phyloP scores from a whole-genome alignment of 2,797 vertebrate species.

The Bradypodion ventrale region DNA sequence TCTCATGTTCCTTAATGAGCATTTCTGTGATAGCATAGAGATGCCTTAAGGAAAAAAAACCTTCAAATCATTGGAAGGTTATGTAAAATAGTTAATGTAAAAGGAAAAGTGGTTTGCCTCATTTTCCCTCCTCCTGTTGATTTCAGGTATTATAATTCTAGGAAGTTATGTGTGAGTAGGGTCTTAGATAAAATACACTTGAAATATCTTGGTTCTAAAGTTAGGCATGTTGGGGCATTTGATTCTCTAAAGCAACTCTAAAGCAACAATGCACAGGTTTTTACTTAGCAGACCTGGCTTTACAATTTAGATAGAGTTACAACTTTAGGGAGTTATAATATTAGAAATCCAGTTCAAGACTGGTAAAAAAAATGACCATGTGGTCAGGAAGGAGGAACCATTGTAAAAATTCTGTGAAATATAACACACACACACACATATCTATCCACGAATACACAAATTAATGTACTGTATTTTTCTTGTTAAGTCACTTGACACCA shows the following conservation, averaged over 20 bases:
- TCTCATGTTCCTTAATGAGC: not conserved
- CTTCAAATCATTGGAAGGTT: not conserved
- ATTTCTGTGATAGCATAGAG: not conserved
- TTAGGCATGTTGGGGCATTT: too few species aligned
- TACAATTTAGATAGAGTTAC: too few species aligned
- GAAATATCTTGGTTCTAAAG: too few species aligned
- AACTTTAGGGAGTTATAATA: not conserved
- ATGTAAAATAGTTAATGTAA: not conserved
- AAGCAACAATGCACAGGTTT: too few species aligned
- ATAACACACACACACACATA: not conserved
- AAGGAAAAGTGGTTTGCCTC: not conserved
- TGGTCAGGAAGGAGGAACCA: not conserved
- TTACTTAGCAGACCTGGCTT: too few species aligned
- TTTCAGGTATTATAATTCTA: too few species aligned
- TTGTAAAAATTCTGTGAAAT: not conserved
- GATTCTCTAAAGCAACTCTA: too few species aligned
- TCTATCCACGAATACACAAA: too few species aligned
- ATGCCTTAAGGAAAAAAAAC: not conserved
- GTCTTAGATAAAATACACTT: too few species aligned
- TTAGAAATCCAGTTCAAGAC: not conserved
- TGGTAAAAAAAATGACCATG: not conserved
- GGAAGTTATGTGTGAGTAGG: too few species aligned
- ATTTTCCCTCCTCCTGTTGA: not conserved
- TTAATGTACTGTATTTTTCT: not conserved
- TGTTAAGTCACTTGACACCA: not conserved